phyloP scores from a whole-genome alignment of 92 coral and sea anemone genomes.

The Anthopleura xanthogrammica region DNA sequence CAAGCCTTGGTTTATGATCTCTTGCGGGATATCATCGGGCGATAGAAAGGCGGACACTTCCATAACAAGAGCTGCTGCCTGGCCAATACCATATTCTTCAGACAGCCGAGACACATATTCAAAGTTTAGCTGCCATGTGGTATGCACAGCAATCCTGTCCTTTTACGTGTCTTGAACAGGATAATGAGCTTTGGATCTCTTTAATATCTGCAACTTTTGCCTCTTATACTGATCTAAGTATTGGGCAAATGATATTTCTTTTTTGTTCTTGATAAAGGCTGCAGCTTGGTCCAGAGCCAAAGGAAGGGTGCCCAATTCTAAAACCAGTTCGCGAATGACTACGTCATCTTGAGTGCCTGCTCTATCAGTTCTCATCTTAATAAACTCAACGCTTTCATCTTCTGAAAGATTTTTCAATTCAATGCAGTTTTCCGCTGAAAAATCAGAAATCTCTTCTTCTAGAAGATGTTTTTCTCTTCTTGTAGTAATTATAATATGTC shows the following conservation, averaged over 20 bases:
- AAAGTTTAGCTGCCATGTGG: slow-evolving; percentile 75
- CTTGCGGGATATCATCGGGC: slow-evolving; percentile 13
- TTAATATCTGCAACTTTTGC: slow-evolving; percentile 47
- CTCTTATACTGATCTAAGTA: slow-evolving; percentile 54
- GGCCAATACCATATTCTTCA: slow-evolving; percentile 12
- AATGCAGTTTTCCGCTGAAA: slow-evolving; percentile 45
- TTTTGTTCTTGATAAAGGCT: slow-evolving; percentile 54
- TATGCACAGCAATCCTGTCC: slow-evolving; percentile 21
- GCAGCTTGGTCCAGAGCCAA: no score
- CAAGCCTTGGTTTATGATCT: slow-evolving; percentile 73
- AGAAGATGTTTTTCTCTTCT: slow-evolving; percentile 59
- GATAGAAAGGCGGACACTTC: slow-evolving; percentile 68
- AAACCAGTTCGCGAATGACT: slow-evolving; percentile 34
- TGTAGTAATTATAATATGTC: slow-evolving; percentile 73
- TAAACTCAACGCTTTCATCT: slow-evolving; percentile 51
- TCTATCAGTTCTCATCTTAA: slow-evolving; percentile 35
- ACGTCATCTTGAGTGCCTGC: slow-evolving; percentile 21
- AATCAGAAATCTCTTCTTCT: slow-evolving; percentile 36
- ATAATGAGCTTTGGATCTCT: slow-evolving; percentile 45
- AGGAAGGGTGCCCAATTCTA: slow-evolving; percentile 40
- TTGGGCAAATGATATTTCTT: slow-evolving; percentile 31
- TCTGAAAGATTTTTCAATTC: slow-evolving; percentile 48
- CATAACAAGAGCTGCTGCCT: slow-evolving; percentile 43
- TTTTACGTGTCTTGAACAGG: slow-evolving; percentile 50
- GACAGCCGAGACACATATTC: slow-evolving; percentile 9